phyloP scores from a whole-genome alignment of 1,140 invertebrate genomes.

The Dysdera silvatica region DNA sequence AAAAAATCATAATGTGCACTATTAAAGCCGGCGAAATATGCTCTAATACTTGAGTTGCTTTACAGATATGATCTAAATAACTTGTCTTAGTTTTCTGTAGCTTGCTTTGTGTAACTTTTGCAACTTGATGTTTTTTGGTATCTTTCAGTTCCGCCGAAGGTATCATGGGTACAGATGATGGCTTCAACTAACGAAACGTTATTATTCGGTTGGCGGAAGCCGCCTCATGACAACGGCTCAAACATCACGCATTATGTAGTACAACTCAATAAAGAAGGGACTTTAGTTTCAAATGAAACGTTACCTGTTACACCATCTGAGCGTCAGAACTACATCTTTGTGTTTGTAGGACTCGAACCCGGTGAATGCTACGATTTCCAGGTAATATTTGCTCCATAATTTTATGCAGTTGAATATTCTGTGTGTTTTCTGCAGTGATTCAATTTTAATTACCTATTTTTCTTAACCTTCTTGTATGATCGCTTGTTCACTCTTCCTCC shows the following conservation, averaged over 20 bases:
- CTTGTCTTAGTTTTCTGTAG: too few species aligned
- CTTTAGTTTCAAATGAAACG: conserved; percentile 31
- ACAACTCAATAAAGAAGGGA: conserved; percentile 22
- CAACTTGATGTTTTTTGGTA: too few species aligned
- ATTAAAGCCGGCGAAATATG: too few species aligned
- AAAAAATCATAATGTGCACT: too few species aligned
- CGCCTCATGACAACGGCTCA: conserved; percentile 34
- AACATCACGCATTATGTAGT: conserved; percentile 33
- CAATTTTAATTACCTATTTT: too few species aligned
- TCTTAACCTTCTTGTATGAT: too few species aligned
- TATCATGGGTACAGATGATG: conserved; percentile 35
- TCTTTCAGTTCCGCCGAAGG: conserved; percentile 32
- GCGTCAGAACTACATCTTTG: conserved; percentile 34
- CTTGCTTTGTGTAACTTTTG: too few species aligned
- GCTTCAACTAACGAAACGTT: conserved; percentile 36
- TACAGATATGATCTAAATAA: too few species aligned
- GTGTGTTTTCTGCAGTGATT: too few species aligned
- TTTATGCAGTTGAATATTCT: neutral
- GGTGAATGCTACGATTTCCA: conserved; percentile 35
- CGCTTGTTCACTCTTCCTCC: too few species aligned
- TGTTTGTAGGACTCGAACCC: conserved; percentile 34
- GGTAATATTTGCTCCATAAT: conserved; percentile 4
- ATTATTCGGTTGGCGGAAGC: conserved; percentile 35
- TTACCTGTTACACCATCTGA: conserved; percentile 20
- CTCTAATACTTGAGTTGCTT: too few species aligned